phyloP scores from a whole-genome alignment of 2,113 vertebrate species.

The Datnioides undecimradiatus region DNA sequence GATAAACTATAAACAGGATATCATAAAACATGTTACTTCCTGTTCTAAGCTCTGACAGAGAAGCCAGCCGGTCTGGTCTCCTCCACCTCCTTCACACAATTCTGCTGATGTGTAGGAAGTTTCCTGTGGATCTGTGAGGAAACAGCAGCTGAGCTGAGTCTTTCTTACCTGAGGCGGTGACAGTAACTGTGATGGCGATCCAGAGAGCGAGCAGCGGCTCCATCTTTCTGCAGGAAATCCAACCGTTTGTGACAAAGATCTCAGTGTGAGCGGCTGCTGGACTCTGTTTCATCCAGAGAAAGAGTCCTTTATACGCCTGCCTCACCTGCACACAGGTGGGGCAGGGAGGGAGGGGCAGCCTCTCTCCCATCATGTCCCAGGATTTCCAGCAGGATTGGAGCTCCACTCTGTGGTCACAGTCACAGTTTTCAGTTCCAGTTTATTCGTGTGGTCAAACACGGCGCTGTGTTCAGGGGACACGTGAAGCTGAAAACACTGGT shows the following conservation, averaged over 20 bases:
- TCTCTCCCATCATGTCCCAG: neutral
- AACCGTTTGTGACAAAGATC: constrained; percentile 52
- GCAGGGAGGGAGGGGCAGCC: neutral
- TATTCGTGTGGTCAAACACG: no score
- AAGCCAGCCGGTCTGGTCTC: no score
- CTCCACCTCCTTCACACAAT: neutral
- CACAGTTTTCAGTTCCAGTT: neutral
- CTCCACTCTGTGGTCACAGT: constrained; percentile 36
- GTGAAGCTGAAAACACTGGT: no score
- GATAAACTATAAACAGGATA: neutral
- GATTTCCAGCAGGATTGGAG: neutral
- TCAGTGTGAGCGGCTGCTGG: constrained; percentile 48
- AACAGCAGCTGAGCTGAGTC: neutral
- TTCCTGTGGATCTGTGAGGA: no score
- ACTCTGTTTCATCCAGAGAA: constrained; percentile 58
- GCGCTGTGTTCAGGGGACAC: no score
- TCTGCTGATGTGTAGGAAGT: no score
- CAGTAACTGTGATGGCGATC: neutral
- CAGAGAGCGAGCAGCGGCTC: constrained; percentile 36
- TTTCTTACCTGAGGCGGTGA: constrained; percentile 37
- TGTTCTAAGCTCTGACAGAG: no score
- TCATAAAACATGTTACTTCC: no score
- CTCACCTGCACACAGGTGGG: constrained; percentile 57
- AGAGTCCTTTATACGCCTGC: constrained; percentile 68
- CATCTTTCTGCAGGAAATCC: constrained; percentile 52